Conservation (phyloP, 2,113 vertebrate species). For the Toxotes jaculatrix region DNA sequence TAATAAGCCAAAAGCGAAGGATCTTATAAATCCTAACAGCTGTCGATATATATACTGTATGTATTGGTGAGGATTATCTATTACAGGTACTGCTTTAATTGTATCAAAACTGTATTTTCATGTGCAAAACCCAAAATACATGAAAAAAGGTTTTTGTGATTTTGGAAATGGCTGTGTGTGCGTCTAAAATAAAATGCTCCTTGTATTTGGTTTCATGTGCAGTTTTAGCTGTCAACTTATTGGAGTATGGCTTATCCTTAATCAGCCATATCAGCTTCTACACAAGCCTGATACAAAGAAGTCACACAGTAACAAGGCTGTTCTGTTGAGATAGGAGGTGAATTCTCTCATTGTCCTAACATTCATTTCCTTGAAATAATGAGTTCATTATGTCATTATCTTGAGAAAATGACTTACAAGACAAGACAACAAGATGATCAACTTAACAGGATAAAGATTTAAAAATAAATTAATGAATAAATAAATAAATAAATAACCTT, state of each 20-base stretch:
- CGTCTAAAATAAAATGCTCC: not conserved
- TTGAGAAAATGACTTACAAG: not conserved
- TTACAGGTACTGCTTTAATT: not conserved
- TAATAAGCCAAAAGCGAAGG: no score
- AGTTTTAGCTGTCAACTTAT: not conserved
- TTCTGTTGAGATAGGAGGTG: no score
- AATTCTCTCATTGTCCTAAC: not conserved
- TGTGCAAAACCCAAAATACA: not conserved
- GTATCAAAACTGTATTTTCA: not conserved
- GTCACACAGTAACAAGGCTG: no score
- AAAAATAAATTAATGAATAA: not conserved
- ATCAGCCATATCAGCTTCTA: not conserved
- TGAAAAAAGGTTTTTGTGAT: not conserved
- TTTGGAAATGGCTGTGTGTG: not conserved
- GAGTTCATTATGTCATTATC: not conserved
- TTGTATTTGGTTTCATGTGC: not conserved
- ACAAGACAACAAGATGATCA: not conserved
- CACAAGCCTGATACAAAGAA: not conserved
- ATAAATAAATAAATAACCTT: not conserved
- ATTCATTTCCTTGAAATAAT: not conserved
- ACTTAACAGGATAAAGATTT: slow-evolving; percentile 6
- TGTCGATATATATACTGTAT: no score
- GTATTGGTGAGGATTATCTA: not conserved
- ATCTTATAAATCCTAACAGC: no score
- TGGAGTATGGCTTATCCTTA: not conserved